These are phyloP conservation scores for Drosophila algonquin DNA, from an alignment of 2,888 invertebrate genomes.

Conservation along the genomic window DNA sequence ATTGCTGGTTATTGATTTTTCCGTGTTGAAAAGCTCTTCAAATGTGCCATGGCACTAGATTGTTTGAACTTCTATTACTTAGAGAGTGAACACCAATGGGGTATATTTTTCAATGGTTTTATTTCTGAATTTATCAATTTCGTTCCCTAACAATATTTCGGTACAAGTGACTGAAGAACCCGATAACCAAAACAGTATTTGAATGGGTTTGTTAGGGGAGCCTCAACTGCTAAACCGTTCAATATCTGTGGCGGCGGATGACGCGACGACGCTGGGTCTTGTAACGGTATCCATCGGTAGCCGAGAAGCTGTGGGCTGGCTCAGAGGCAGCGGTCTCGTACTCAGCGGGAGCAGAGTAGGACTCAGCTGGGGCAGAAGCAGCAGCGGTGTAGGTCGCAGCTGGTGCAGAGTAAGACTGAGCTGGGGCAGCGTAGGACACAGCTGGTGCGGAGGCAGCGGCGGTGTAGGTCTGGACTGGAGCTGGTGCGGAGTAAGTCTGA, in stretches of 20 bases:
- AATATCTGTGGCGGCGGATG: conserved; percentile 74
- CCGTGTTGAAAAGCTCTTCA: neutral
- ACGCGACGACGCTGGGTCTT: conserved; percentile 80
- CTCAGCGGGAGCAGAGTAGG: conserved; percentile 20
- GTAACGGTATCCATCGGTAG: conserved; percentile 82
- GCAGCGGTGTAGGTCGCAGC: too few relatives aligned
- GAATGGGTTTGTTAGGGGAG: conserved; percentile 40
- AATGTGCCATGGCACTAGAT: too few relatives aligned
- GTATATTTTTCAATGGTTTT: conserved; percentile 25
- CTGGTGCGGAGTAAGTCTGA: conserved; percentile 51
- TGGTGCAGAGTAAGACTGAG: conserved; percentile 34
- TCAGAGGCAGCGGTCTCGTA: neutral
- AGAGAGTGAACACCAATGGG: neutral
- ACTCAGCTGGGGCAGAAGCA: conserved; percentile 48
- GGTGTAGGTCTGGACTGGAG: conserved; percentile 15
- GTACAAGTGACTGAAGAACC: conserved; percentile 31
- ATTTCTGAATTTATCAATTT: conserved; percentile 48
- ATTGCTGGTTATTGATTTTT: neutral
- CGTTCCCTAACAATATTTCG: conserved; percentile 57
- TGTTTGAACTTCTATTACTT: too few relatives aligned
- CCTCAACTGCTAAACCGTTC: conserved; percentile 52
- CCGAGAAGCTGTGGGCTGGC: conserved; percentile 75
- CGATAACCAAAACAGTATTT: conserved; percentile 31
- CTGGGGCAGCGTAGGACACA: conserved; percentile 39
- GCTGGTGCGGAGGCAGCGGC: conserved; percentile 38